Percentiles rank a stretch among this genome's conserved stretches.
Evolutionary conservation across 2,888 invertebrate species (phyloP).

Genomic region (Chymomyza amoena): DNA sequence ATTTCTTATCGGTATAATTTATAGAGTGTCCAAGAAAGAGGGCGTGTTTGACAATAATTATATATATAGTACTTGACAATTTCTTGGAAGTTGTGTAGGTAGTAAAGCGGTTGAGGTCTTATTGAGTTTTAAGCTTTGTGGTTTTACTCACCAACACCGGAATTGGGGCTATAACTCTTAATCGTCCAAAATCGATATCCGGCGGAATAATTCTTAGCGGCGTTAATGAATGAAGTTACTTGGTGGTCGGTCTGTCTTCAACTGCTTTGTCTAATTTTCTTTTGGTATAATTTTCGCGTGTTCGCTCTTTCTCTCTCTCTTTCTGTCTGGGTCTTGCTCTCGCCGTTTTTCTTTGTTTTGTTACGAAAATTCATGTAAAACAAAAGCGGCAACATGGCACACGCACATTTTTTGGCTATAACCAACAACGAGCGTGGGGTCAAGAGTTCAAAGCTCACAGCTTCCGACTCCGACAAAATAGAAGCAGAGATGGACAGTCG

Average conservation of each 20-base stretch:
- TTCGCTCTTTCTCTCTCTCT: slow-evolving; percentile 22
- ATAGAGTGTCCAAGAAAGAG: slow-evolving; percentile 55
- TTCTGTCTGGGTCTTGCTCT: slow-evolving; percentile 4
- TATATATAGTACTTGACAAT: slow-evolving; percentile 17
- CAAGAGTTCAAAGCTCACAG: slow-evolving; percentile 70
- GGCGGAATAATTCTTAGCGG: not conserved
- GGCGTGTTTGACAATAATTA: slow-evolving; percentile 46
- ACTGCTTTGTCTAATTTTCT: not conserved
- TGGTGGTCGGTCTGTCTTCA: not conserved
- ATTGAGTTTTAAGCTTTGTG: not conserved
- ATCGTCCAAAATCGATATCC: not conserved
- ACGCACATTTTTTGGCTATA: slow-evolving; percentile 31
- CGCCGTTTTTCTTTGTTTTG: slow-evolving; percentile 54
- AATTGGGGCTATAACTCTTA: not conserved
- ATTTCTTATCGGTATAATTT: slow-evolving; percentile 1
- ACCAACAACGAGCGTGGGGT: slow-evolving; percentile 42
- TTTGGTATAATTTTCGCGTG: not conserved
- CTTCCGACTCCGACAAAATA: slow-evolving; percentile 51
- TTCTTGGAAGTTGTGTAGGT: slow-evolving; percentile 18
- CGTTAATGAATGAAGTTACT: not conserved
- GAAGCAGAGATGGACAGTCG: not conserved
- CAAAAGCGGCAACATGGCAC: slow-evolving; percentile 37
- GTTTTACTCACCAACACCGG: not conserved
- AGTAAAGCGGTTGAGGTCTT: not conserved
- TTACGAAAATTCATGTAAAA: slow-evolving; percentile 58